These are phyloP conservation scores for Microctonus hyperodae DNA, from an alignment of 2,888 invertebrate genomes.

Conservation along the genomic window DNA sequence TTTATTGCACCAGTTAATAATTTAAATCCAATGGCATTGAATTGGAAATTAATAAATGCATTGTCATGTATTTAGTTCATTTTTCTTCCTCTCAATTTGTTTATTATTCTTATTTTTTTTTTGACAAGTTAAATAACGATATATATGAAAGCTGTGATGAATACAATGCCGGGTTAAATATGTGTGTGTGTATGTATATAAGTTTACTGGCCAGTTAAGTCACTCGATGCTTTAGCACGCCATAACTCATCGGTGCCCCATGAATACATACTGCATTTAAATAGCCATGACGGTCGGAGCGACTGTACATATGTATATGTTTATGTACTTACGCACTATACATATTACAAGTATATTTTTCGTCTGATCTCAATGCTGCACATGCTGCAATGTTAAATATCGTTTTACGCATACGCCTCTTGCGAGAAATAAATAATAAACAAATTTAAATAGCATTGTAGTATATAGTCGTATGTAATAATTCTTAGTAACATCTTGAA, in stretches of 20 bases:
- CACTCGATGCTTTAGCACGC: conserved; percentile 52
- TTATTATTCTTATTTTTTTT: background rate
- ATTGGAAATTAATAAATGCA: conserved; percentile 17
- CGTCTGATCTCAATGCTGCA: background rate
- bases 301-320: conserved; percentile 9
- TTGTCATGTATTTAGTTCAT: background rate
- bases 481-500: background rate
- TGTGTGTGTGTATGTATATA: background rate
- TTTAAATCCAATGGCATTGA: background rate
- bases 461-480: background rate
- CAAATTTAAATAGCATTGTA: background rate
- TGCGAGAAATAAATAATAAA: conserved; percentile 3
- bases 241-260: conserved; percentile 50
- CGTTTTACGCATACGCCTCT: conserved; percentile 2
- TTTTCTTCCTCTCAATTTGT: background rate
- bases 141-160: background rate
- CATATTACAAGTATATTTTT: background rate
- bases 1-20: background rate
- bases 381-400: conserved; percentile 4
- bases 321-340: background rate
- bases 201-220: conserved; percentile 44
- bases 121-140: background rate
- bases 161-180: conserved; percentile 13
- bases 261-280: conserved; percentile 38
- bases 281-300: conserved; percentile 36